Conservation (phyloP, 2,888 invertebrate species). For the Lepidocyrtoides sp. region DNA sequence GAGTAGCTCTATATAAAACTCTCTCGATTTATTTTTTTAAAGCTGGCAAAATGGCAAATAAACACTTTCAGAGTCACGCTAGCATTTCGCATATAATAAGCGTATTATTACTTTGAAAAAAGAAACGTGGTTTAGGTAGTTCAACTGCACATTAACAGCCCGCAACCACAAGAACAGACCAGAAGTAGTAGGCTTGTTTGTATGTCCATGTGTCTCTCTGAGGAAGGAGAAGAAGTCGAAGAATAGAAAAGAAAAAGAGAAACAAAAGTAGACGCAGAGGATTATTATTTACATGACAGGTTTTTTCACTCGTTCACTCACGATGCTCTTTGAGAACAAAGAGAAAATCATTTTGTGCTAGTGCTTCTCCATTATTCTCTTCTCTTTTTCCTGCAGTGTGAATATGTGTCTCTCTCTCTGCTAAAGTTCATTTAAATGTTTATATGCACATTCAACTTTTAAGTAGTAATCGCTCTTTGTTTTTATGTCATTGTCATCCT, state of each 20-base stretch:
- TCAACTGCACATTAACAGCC: background rate
- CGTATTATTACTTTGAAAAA: background rate
- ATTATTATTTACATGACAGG: constrained; percentile 80
- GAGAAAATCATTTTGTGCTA: constrained; percentile 53
- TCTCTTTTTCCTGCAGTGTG: too few relatives aligned
- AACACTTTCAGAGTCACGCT: background rate
- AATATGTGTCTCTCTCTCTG: background rate
- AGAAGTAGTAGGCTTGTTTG: background rate
- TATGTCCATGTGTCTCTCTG: constrained; percentile 1
- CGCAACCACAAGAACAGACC: too few relatives aligned
- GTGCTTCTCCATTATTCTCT: background rate
- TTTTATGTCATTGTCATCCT: constrained; percentile 59
- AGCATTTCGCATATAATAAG: constrained; percentile 21
- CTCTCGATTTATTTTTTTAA: background rate
- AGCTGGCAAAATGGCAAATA: constrained; percentile 40
- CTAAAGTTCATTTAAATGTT: constrained; percentile 70
- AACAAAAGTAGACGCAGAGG: constrained; percentile 68
- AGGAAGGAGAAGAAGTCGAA: background rate
- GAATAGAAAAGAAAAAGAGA: constrained; percentile 41
- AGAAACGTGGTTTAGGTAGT: background rate
- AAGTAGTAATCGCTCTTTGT: constrained; percentile 63
- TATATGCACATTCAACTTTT: constrained; percentile 50
- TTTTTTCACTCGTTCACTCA: constrained; percentile 69
- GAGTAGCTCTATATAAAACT: background rate
- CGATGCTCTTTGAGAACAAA: background rate